Evolutionary conservation across 2,113 vertebrate species (phyloP), one percentile per base, ranked within the genome.

Genomic region (Hylia prasina): DNA sequence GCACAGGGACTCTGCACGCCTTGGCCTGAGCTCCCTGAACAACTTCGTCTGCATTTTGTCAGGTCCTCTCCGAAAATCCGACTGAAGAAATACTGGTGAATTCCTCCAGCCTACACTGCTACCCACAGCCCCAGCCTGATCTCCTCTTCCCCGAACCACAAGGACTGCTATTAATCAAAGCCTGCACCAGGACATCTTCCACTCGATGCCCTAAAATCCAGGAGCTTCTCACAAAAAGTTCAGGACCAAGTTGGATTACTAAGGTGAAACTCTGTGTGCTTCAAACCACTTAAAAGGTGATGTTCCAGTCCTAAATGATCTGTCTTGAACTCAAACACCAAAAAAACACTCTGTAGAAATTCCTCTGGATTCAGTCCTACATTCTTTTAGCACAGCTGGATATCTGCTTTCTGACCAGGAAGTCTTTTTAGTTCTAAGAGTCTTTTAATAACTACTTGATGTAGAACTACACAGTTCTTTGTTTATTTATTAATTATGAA

Each of bases 401-500:
- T 88, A 61, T 87, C 88, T 93, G 66, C 82, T 92, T 87, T 87
- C 91, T 94, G 82, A 96, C 93, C 88, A 90, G 84, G 79, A 92
- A 84, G 57, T 87, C 92, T 93, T 94, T 94, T 94, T 87, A 95
- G 82, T 86, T 94, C 78, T 92, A 86, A 97, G 89, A 92, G 79
- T 58, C 61, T 89, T 97, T 95, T 96, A 93, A 90, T 92, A 93
- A 86, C 87, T 91, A 72, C 87, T 94, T 96, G 64, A 72, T 87
- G 71, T 71, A 95, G 79, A 87, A 58, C 72, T 79, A 81, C 53
- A 69, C 37, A 48, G 53, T 85, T 93, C 83, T 86, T 85, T 88
- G 85, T 94, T 96, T 97, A 96, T 96, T 94, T 95, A 96, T 97
- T 96, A 96, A 95, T 95, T 96, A 94, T 96, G 72, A 96, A 93